phyloP scores from a whole-genome alignment of 2,888 invertebrate genomes.

The Anarsia innoxiella region DNA sequence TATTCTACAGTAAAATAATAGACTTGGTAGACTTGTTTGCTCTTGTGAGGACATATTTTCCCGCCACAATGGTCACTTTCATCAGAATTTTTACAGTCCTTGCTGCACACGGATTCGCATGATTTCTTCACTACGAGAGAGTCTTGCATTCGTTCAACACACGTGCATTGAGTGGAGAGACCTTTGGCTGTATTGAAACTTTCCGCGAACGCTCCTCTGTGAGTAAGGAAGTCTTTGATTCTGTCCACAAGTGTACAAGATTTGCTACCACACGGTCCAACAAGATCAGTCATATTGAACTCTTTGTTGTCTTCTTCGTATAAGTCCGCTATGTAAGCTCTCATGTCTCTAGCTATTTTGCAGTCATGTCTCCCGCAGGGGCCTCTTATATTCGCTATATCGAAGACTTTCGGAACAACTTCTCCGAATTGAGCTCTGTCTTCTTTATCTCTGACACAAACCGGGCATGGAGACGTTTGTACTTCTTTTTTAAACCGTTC shows the following conservation, averaged over 20 bases:
- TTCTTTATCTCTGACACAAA: slow-evolving; percentile 38
- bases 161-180: slow-evolving; percentile 60
- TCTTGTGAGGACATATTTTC: slow-evolving; percentile 38
- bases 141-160: slow-evolving; percentile 49
- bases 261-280: slow-evolving; percentile 64
- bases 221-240: slow-evolving; percentile 53
- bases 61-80: slow-evolving; percentile 35
- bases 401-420: slow-evolving; percentile 34
- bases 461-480: slow-evolving; percentile 46
- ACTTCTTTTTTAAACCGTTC: slow-evolving; percentile 49
- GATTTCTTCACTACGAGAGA: slow-evolving; percentile 36
- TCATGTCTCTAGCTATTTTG: slow-evolving; percentile 55
- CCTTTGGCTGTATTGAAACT: slow-evolving; percentile 35
- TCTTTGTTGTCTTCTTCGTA: slow-evolving; percentile 54
- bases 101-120: slow-evolving; percentile 39
- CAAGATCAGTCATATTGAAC: slow-evolving; percentile 45
- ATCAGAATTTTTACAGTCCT: slow-evolving; percentile 39
- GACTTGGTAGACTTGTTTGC: slow-evolving; percentile 42
- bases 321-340: slow-evolving; percentile 56
- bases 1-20: slow-evolving; percentile 61
- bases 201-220: slow-evolving; percentile 46
- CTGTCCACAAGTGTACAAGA: slow-evolving; percentile 53
- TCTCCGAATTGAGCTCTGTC: slow-evolving; percentile 7
- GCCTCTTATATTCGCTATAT: slow-evolving; percentile 60
- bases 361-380: slow-evolving; percentile 64